These are phyloP conservation scores for Drosophila elegans DNA, from an alignment of 1,140 invertebrate genomes.

Conservation along the genomic window DNA sequence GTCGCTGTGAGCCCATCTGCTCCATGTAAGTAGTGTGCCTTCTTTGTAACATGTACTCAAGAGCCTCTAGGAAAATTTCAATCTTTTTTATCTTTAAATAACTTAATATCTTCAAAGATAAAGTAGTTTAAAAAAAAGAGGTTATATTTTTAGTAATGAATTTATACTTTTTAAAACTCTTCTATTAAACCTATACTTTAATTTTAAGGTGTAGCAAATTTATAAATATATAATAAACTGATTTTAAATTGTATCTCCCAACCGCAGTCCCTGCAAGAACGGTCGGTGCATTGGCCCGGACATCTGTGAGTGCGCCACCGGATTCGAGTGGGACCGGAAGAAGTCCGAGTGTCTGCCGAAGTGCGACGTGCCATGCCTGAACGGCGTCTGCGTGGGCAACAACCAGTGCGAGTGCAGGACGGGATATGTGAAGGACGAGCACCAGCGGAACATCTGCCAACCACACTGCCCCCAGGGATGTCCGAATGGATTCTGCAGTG, in stretches of 20 bases:
- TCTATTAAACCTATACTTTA: no score
- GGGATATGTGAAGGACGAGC: slow-evolving; percentile 85
- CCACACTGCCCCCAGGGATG: slow-evolving; percentile 88
- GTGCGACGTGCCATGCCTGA: slow-evolving; percentile 86
- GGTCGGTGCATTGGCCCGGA: slow-evolving; percentile 86
- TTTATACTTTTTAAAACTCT: no score
- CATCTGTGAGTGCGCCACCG: slow-evolving; percentile 85
- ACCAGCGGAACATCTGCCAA: slow-evolving; percentile 85
- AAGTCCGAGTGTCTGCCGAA: slow-evolving; percentile 83
- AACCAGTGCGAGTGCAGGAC: slow-evolving; percentile 86
- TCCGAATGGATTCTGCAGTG: slow-evolving; percentile 87
- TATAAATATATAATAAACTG: no score
- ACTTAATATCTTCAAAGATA: no score
- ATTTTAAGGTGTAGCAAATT: no score
- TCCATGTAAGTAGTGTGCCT: slow-evolving; percentile 55
- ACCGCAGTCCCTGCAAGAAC: slow-evolving; percentile 85
- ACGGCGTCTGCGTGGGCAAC: slow-evolving; percentile 85
- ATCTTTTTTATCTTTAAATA: no score
- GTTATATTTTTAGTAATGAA: no score
- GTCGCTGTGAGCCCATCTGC: slow-evolving; percentile 86
- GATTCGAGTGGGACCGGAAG: slow-evolving; percentile 78
- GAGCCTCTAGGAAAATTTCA: no score
- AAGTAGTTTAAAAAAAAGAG: no score
- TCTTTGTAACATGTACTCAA: neutral
- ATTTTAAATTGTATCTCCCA: no score